These are phyloP conservation scores for Drosophila bunnanda DNA, from an alignment of 2,888 invertebrate species.

Conservation along the genomic window DNA sequence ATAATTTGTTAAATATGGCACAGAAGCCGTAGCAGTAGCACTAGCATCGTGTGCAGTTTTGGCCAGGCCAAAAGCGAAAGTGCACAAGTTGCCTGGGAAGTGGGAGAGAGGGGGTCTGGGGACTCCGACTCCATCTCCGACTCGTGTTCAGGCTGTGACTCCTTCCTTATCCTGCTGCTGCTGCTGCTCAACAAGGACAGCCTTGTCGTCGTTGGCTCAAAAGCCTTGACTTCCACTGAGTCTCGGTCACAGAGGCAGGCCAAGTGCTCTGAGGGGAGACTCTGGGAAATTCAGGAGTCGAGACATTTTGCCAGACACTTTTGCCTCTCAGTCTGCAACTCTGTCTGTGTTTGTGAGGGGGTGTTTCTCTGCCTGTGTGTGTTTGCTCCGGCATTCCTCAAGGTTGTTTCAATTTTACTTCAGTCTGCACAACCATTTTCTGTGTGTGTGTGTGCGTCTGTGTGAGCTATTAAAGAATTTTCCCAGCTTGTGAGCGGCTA, in stretches of 20 bases:
- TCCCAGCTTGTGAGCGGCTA: constrained; percentile 36
- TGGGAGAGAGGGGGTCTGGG: constrained; percentile 1
- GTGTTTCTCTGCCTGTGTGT: constrained; percentile 22
- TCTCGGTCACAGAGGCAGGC: constrained; percentile 46
- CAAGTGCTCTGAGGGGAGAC: background rate
- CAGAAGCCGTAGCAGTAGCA: constrained; percentile 49
- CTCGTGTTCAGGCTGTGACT: constrained; percentile 2
- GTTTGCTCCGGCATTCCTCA: constrained; percentile 79
- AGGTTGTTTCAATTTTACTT: constrained; percentile 82
- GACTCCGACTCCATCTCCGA: constrained; percentile 3
- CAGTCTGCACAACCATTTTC: constrained; percentile 62
- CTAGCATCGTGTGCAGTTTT: constrained; percentile 44
- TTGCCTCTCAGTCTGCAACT: constrained; percentile 43
- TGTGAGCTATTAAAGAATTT: constrained; percentile 67
- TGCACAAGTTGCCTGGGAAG: constrained; percentile 45
- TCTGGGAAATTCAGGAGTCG: constrained; percentile 61
- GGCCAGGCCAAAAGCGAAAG: constrained; percentile 71
- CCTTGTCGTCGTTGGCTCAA: constrained; percentile 44
- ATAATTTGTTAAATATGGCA: constrained; percentile 82
- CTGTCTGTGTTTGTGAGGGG: constrained; percentile 33
- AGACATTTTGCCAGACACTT: constrained; percentile 78
- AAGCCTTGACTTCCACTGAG: constrained; percentile 50
- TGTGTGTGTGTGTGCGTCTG: constrained; percentile 33
- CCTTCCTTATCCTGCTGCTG: constrained; percentile 44
- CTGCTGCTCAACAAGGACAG: constrained; percentile 37